These are phyloP conservation scores for Dipus sagitta DNA, from an alignment of 2,797 vertebrate genomes.

Conservation along the genomic window DNA sequence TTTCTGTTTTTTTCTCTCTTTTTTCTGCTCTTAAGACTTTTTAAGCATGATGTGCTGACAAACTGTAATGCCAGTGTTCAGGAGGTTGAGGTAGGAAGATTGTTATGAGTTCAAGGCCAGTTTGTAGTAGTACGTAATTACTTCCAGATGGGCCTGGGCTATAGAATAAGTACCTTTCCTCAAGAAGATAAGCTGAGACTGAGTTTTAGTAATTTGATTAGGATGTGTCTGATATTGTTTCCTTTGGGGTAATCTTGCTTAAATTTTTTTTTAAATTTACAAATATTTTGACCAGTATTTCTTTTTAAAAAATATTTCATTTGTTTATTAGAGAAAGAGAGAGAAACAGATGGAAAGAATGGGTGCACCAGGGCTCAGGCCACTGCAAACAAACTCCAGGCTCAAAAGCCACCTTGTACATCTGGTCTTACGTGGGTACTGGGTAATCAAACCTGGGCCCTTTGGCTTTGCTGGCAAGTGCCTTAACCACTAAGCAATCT, in stretches of 20 bases:
- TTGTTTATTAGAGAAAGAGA: no score
- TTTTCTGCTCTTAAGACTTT: background rate
- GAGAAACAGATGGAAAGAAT: no score
- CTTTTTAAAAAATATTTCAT: background rate
- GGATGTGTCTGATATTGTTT: slow-evolving; percentile 1
- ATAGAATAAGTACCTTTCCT: background rate
- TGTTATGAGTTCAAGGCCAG: background rate
- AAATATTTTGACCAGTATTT: background rate
- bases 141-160: background rate
- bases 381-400: no score
- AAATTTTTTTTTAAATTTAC: background rate
- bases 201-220: slow-evolving; percentile 28
- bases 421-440: no score
- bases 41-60: background rate
- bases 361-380: no score
- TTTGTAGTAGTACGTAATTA: background rate
- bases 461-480: no score
- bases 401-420: no score
- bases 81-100: background rate
- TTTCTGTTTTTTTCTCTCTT: background rate
- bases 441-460: no score
- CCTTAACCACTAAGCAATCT: no score
- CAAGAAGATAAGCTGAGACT: background rate
- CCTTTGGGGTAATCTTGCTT: slow-evolving; percentile 42
- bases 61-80: background rate